Conservation (phyloP, 1,140 invertebrate species). For the Papilio dardanus region DNA sequence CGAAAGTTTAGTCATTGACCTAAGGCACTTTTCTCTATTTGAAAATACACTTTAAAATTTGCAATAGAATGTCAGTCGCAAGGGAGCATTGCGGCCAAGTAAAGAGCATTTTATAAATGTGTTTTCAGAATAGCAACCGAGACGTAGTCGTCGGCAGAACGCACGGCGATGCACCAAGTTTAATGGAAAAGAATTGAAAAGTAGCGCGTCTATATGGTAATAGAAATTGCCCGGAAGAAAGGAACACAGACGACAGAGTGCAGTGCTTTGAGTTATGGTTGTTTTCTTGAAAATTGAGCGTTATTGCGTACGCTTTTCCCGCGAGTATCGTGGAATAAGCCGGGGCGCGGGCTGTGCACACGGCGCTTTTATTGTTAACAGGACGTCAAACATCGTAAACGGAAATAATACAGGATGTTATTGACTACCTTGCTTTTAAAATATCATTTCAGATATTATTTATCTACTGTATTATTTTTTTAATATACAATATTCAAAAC, state of each 20-base stretch:
- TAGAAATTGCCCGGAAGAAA: constrained; percentile 82
- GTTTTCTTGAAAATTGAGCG: constrained; percentile 79
- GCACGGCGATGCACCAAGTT: constrained; percentile 78
- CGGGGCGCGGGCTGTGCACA: constrained; percentile 44
- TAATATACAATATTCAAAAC: too few relatives aligned
- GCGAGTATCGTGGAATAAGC: constrained; percentile 47
- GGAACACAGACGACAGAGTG: constrained; percentile 77
- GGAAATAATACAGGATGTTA: constrained; percentile 59
- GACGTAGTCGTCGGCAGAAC: constrained; percentile 66
- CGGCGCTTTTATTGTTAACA: constrained; percentile 59
- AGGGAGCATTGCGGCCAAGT: constrained; percentile 68
- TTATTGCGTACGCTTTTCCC: constrained; percentile 66
- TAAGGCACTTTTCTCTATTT: constrained; percentile 63
- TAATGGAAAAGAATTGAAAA: constrained; percentile 83
- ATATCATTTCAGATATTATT: neutral
- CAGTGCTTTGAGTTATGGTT: constrained; percentile 78
- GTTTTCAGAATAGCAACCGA: constrained; percentile 71
- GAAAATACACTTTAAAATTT: constrained; percentile 74
- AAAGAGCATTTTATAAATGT: constrained; percentile 81
- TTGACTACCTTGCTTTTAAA: constrained; percentile 20
- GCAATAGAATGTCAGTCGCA: constrained; percentile 74
- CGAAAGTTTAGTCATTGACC: constrained; percentile 67
- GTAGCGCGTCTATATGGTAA: constrained; percentile 82
- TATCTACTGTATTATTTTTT: too few relatives aligned
- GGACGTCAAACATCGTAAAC: constrained; percentile 59